Conservation (phyloP, 1,140 invertebrate species). For the Venustaconcha ellipsiformis region DNA sequence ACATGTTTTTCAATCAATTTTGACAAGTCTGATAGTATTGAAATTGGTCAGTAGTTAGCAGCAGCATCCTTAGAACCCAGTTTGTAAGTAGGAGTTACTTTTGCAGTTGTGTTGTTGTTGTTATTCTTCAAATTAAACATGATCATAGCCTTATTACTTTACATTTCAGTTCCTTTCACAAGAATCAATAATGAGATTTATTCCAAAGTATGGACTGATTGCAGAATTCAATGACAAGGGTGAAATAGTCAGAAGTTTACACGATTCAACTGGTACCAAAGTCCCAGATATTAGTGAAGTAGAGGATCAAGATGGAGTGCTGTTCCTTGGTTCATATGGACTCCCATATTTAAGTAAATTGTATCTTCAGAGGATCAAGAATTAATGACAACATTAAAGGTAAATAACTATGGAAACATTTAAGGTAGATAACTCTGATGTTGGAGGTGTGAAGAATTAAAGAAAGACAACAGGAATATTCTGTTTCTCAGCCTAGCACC, state of each 20-base stretch:
- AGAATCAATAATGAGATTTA: constrained; percentile 73
- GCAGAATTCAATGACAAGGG: constrained; percentile 65
- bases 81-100: no score
- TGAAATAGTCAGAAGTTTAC: constrained; percentile 63
- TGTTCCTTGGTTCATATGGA: constrained; percentile 75
- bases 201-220: constrained; percentile 72
- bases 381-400: neutral
- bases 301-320: constrained; percentile 61
- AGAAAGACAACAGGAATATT: no score
- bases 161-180: constrained; percentile 70
- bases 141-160: neutral
- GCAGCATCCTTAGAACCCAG: no score
- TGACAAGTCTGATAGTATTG: no score
- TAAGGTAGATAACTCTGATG: no score
- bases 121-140: no score
- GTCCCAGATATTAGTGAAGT: constrained; percentile 65
- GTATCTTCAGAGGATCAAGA: constrained; percentile 25
- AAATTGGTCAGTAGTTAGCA: no score
- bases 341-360: constrained; percentile 50
- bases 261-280: constrained; percentile 63
- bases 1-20: no score
- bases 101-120: no score
- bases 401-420: no score
- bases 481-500: no score
- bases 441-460: no score